Base-by-base conservation (phyloP, 1,140 invertebrate species). In the Daktulosphaira vitifoliae region DNA sequence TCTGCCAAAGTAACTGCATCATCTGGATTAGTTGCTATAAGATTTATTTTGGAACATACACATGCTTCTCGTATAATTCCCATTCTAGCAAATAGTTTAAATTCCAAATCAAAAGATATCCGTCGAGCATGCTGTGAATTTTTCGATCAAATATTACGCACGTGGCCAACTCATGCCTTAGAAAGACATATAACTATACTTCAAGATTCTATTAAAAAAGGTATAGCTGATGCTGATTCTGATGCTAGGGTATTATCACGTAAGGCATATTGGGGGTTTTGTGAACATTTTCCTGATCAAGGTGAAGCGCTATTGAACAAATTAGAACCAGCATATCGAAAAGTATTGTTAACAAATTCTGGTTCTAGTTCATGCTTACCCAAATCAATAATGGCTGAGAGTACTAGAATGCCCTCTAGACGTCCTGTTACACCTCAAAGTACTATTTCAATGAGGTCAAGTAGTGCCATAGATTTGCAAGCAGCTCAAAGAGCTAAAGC, bases 1-100 rank as follows among this genome's bases (percentile, higher is more conserved):
- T 92, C 90, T 72, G 94, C 92, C 69, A 98, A 98, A 82, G 86
- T 88, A 69, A 92, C 98, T 77, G 88, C 94, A 8, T 89, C 92
- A 9, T 89, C 93, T 9, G 92, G 90, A 33, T 82, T 85, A 11
- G 84, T 95, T 49, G 85, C 89, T 44, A 82, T 97, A 25, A 82
- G 86, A 15, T 97, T 96, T 77, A 90, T 98, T 22, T 86, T 98
- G 49, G 83, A 85, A 72, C 82, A 92, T 77, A 91, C 90, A 20
- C 90, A 94, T 73, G 83, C 85, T 70, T 82, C 82, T 37, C 81
- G 92, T 65, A 80, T 96, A 37, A 83, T 98, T 66, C 91, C 92
- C 50, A 87, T 93, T 68, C 82, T 98, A n/a, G 84, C 85, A 2
- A 78, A 82, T 25, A 88, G 88, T 71, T 72, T 93, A 49, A 81